Conservation (phyloP, 2,797 vertebrate species). For the Kryptolebias ocellatus region DNA sequence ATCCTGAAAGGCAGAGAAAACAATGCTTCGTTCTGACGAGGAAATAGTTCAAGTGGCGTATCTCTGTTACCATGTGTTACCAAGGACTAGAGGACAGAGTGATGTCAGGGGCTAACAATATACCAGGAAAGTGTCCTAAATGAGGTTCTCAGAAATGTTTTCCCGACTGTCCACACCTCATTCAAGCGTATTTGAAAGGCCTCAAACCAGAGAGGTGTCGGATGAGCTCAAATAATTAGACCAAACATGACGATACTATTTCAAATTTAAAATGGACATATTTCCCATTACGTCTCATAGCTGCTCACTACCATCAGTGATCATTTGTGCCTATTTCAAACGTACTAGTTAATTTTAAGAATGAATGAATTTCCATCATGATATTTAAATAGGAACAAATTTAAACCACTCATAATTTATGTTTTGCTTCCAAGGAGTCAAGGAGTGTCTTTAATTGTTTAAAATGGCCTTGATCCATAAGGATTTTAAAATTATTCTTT, state of each 20-base stretch:
- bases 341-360: neutral
- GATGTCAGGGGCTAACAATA: constrained; percentile 46
- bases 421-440: too few species aligned
- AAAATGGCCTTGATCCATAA: too few species aligned
- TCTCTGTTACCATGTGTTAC: constrained; percentile 57
- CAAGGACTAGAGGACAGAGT: constrained; percentile 45
- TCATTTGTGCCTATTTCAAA: neutral
- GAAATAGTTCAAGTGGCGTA: constrained; percentile 73
- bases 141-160: constrained; percentile 66
- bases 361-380: neutral
- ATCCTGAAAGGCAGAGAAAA: constrained; percentile 3
- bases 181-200: neutral
- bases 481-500: too few species aligned
- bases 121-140: constrained; percentile 37
- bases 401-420: too few species aligned
- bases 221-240: neutral
- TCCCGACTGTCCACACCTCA: constrained; percentile 21
- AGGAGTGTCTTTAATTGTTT: too few species aligned
- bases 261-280: neutral
- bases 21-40: constrained; percentile 37
- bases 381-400: neutral
- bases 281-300: neutral
- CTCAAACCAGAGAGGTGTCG: neutral
- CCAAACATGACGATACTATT: neutral
- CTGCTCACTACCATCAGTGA: neutral